Evolutionary conservation across 2,797 vertebrate genomes (phyloP), one percentile per base, ranked within the genome.

Genomic region (Loriculus beryllinus): DNA sequence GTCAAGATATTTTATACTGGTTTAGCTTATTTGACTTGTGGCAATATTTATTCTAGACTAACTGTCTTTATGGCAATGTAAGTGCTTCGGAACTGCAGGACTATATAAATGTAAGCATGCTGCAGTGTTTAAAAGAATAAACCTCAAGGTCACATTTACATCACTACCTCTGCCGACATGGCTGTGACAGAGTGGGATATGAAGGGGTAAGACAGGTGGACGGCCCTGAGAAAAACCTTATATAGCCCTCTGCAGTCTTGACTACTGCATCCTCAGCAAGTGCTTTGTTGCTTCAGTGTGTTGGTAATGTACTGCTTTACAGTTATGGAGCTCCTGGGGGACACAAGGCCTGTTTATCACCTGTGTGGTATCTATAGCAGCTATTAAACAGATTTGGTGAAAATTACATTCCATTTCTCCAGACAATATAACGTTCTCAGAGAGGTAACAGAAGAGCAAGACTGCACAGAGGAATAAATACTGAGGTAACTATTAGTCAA

Each of bases 11-110:
- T 86, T 92, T 70, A 39, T 52, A 60, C 33, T 69, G n/a, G 19
- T 82, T 92, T 74, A 12, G 4, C 22, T 91, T 72, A 72, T 88
- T 76, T 71, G 62, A 64, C 43, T 52, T 71, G 31, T 42, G 31
- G 21, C 26, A 59, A 42, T 56, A 84, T 79, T 84, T 83, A 76
- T 79, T 79, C 49, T 63, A 88, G 25, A n/a, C 42, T 63, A 75
- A 67, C 23, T 9, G 3, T 33, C 52, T 78, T 78, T 65, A 51
- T 23, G 28, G 29, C 43, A 67, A 43, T 43, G 3, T 37, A 51
- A 91, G 37, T 15, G 43, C 43, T 67, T 80, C 14, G 14, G 35
- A 29, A 43, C 25, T 60, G 65, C 33, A 64, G 49, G 51, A 23
- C 29, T 42, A 6, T n/a, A 39, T 40, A 74, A 80, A 59, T 3